A percentile compares a stretch with the other conserved stretches of the same genome.
Conservation (phyloP, 1,140 invertebrate species). For the Musca domestica region DNA sequence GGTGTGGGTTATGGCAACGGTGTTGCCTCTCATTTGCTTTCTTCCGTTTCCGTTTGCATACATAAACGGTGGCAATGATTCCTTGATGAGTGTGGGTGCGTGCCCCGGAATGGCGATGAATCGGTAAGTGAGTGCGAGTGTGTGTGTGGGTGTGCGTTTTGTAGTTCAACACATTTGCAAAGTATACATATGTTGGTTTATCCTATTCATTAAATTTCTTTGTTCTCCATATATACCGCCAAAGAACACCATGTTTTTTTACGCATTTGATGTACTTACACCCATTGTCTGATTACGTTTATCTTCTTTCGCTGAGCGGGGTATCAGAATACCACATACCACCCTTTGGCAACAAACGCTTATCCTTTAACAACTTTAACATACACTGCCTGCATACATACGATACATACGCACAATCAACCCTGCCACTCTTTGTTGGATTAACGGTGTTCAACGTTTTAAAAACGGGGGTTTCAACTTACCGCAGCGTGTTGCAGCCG, state of each 20-base stretch:
- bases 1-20: no score
- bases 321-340: no score
- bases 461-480: no score
- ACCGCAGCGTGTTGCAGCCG: not conserved
- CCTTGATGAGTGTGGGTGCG: no score
- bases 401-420: no score
- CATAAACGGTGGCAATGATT: not conserved
- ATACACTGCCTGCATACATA: no score
- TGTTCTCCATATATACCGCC: constrained; percentile 6
- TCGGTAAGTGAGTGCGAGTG: not conserved
- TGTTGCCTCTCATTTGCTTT: not conserved
- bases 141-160: not conserved
- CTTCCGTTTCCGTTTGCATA: not conserved
- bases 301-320: no score
- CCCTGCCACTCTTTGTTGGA: no score
- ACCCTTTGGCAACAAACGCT: no score
- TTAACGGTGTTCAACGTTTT: no score
- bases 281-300: not conserved
- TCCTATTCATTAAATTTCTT: constrained; percentile 13
- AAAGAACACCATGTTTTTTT: constrained; percentile 1
- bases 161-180: not conserved
- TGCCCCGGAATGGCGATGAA: no score
- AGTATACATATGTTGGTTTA: not conserved
- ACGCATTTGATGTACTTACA: constrained; percentile 1
- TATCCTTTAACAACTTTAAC: no score